Evolutionary conservation across 2,797 vertebrate genomes (phyloP).

Genomic region (Poeciliopsis turneri): DNA sequence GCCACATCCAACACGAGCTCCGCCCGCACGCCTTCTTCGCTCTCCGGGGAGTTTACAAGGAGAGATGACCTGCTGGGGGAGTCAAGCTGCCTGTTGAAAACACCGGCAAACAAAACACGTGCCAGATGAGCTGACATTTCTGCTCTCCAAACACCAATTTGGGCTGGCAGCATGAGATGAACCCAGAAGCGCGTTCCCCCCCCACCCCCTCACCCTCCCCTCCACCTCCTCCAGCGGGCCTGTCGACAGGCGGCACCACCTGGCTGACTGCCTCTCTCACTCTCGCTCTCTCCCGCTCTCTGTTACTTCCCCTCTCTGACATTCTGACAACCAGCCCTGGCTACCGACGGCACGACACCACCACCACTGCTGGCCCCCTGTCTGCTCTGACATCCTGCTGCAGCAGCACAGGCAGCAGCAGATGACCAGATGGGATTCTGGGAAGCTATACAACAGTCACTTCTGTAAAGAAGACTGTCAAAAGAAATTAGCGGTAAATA

Average conservation of each 20-base stretch:
- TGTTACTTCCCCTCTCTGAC: constrained; percentile 44
- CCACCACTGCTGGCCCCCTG: constrained; percentile 50
- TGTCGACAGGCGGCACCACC: constrained; percentile 66
- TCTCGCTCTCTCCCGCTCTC: neutral
- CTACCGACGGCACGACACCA: constrained; percentile 51
- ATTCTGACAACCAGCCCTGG: constrained; percentile 65
- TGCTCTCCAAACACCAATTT: constrained; percentile 70
- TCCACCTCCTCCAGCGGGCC: constrained; percentile 29
- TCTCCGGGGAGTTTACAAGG: constrained; percentile 32
- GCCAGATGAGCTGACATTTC: constrained; percentile 71
- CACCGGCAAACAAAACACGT: constrained; percentile 56
- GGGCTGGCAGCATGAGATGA: constrained; percentile 54
- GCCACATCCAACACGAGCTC: neutral
- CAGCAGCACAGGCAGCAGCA: constrained; percentile 47
- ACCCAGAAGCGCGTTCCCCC: constrained; percentile 14
- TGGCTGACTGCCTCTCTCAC: constrained; percentile 47
- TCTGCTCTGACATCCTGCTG: constrained; percentile 53
- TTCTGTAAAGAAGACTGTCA: constrained; percentile 32
- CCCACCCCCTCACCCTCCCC: neutral
- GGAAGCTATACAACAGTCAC: constrained; percentile 43
- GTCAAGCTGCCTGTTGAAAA: constrained; percentile 36
- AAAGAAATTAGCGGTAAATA: constrained; percentile 16
- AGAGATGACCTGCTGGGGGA: constrained; percentile 51
- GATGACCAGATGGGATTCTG: constrained; percentile 69
- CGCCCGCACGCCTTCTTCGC: constrained; percentile 11